Base-by-base conservation (phyloP, 2,888 invertebrate species). In the Hartigia nigra region DNA sequence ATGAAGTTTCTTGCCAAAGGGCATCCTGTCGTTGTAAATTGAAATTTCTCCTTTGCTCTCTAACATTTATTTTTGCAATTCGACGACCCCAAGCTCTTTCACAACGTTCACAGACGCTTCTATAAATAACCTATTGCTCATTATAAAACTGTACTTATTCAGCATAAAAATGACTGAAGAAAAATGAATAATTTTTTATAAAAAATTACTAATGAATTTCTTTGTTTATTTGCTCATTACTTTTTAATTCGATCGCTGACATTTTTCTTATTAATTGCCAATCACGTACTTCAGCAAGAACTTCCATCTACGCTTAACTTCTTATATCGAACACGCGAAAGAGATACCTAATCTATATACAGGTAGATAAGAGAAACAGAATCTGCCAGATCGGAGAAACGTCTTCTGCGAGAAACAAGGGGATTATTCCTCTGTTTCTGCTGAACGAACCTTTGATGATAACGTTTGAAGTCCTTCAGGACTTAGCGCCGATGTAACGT, bases 401-500 rank as follows among this genome's bases (percentile, higher is more conserved):
- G 55, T 55, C 55, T 55, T 55, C 55, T 23, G 9, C 72, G 34
- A 31, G 72, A 31, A 86, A 86, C 85, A 88, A 86, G 86, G 86
- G 89, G 86, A 88, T 89, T 88, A 87, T 82, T 84, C 84, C 87
- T 86, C 86, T 87, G 84, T 85, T 80, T 31, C 85, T 86, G 85
- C 86, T 86, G 87, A 87, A 90, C 88, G 88, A 88, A 88, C 84
- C 90, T 90, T 91, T 90, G 90, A 90, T 86, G 89, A 91, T 91
- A 90, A 89, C 82, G 90, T 91, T 90, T 90, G 90, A 90, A 88
- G 88, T 87, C 84, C 82, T 84, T 81, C 82, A 55, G 55, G 55
- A 55, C 55, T 55, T 55, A 55, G 14, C 55, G 55, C 23, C 78
- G 78, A 83, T 83, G 83, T 81, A 81, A 83, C 82, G 76, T 78